A percentile compares a stretch with the other conserved stretches of the same genome.
These are phyloP conservation scores for Cryptotis parvus DNA, from an alignment of 2,113 vertebrate genomes.

Conservation along the genomic window DNA sequence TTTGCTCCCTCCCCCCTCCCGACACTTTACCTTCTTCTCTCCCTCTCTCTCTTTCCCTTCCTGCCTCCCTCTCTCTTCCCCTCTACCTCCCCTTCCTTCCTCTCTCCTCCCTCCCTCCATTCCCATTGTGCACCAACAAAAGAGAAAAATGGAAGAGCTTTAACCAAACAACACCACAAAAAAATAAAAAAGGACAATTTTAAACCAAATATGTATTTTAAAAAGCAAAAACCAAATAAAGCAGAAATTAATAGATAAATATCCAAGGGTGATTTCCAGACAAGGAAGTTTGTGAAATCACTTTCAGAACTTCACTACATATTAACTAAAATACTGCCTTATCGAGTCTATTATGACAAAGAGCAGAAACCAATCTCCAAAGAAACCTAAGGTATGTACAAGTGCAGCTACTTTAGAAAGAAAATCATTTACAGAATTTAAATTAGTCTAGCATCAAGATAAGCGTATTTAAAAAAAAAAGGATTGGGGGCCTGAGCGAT, in stretches of 20 bases:
- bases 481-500: too few species aligned
- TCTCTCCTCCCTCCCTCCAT: too few species aligned
- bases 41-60: too few species aligned
- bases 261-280: conserved; percentile 51
- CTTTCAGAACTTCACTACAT: conserved; percentile 68
- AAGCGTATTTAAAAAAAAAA: conserved; percentile 43
- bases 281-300: conserved; percentile 51
- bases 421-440: conserved; percentile 34
- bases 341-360: conserved; percentile 62
- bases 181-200: not conserved
- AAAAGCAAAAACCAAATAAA: conserved; percentile 58
- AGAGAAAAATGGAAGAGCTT: not conserved
- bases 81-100: too few species aligned
- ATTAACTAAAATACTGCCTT: conserved; percentile 76
- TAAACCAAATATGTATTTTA: conserved; percentile 42
- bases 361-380: conserved; percentile 19
- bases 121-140: too few species aligned
- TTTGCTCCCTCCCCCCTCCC: too few species aligned
- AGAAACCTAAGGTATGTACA: conserved; percentile 19
- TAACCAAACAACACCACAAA: not conserved
- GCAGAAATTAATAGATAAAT: conserved; percentile 46
- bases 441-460: conserved; percentile 21
- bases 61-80: too few species aligned
- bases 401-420: conserved; percentile 10
- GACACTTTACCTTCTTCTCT: too few species aligned